phyloP scores from a whole-genome alignment of 1,140 invertebrate genomes.

The Platyura marginata region DNA sequence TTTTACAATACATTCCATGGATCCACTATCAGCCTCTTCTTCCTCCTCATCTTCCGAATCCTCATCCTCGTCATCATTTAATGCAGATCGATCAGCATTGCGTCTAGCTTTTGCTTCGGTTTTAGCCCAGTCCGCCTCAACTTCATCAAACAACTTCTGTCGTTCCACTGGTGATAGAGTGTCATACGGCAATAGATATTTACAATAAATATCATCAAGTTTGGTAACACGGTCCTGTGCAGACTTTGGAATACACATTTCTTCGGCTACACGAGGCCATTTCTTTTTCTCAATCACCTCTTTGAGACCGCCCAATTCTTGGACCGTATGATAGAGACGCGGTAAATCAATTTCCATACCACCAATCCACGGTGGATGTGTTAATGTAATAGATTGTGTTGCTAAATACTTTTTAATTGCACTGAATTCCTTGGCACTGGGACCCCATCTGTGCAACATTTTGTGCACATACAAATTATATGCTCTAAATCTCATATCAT shows the following conservation, averaged over 20 bases:
- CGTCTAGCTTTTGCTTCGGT: constrained; percentile 28
- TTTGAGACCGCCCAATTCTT: constrained; percentile 69
- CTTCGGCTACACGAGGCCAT: constrained; percentile 77
- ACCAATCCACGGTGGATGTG: constrained; percentile 61
- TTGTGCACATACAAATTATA: constrained; percentile 86
- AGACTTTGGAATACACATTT: constrained; percentile 67
- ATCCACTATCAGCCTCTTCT: constrained; percentile 41
- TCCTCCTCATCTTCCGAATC: constrained; percentile 31
- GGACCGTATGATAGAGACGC: constrained; percentile 67
- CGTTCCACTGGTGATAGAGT: constrained; percentile 62
- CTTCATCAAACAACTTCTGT: constrained; percentile 47
- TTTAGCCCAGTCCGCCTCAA: constrained; percentile 57
- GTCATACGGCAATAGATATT: constrained; percentile 83
- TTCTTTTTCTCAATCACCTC: constrained; percentile 81
- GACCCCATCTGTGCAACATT: constrained; percentile 76
- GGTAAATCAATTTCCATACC: constrained; percentile 82
- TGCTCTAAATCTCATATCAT: constrained; percentile 72
- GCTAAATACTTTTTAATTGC: constrained; percentile 71
- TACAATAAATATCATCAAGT: constrained; percentile 82
- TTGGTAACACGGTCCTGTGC: constrained; percentile 69
- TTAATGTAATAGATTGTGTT: constrained; percentile 56
- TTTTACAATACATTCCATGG: constrained; percentile 66
- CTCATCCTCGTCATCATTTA: constrained; percentile 20
- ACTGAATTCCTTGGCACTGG: constrained; percentile 67
- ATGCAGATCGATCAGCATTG: constrained; percentile 32